phyloP scores from a whole-genome alignment of 2,888 invertebrate species.

The Arenicola marina region DNA sequence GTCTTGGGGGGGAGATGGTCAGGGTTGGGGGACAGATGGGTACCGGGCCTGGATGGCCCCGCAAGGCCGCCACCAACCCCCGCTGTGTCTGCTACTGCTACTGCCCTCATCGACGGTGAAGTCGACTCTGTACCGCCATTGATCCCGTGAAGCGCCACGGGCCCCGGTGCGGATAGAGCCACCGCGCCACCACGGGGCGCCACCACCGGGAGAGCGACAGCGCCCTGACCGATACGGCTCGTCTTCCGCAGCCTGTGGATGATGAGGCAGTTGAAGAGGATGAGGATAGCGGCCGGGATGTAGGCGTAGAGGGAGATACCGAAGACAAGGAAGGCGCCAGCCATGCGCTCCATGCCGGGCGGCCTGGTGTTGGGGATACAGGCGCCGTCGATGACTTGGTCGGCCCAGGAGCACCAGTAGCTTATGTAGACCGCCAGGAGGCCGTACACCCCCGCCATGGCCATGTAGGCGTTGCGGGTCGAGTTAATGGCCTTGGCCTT shows the following conservation, averaged over 20 bases:
- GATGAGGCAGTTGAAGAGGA: constrained; percentile 34
- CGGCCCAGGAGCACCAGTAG: constrained; percentile 37
- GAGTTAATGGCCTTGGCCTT: constrained; percentile 36
- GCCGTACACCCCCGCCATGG: constrained; percentile 29
- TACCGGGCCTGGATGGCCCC: no score
- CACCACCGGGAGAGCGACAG: constrained; percentile 4
- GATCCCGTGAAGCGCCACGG: no score
- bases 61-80: no score
- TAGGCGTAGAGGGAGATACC: constrained; percentile 33
- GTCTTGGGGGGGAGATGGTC: not conserved
- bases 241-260: constrained; percentile 18
- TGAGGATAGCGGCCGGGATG: constrained; percentile 33
- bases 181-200: not conserved
- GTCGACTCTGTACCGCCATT: no score
- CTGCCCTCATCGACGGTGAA: no score
- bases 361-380: constrained; percentile 29
- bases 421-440: constrained; percentile 31
- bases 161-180: not conserved
- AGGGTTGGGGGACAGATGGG: no score
- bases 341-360: constrained; percentile 33
- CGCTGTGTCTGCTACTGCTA: no score
- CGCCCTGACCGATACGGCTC: no score
- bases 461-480: constrained; percentile 21
- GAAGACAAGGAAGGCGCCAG: constrained; percentile 4
- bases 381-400: constrained; percentile 29